Conservation (phyloP, 2,113 vertebrate genomes). For the Chrysemys picta region DNA sequence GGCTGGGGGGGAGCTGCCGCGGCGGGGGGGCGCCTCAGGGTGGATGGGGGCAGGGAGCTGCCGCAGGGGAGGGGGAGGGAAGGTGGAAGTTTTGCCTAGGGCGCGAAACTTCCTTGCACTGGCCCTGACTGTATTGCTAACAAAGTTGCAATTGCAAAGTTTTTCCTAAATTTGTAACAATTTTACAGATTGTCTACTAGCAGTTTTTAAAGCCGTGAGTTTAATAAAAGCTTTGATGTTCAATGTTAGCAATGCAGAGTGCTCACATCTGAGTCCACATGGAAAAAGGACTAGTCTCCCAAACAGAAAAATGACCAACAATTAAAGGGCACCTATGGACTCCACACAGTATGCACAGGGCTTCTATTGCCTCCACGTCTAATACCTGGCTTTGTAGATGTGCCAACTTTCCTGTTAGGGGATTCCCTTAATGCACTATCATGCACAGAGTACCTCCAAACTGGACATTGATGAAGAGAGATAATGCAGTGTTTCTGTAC, state of each 20-base stretch:
- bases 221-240: neutral
- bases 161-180: neutral
- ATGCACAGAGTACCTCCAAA: neutral
- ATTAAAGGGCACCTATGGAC: neutral
- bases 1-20: too few species aligned
- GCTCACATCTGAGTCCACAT: neutral
- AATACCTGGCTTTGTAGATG: neutral
- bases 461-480: neutral
- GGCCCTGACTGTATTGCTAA: neutral
- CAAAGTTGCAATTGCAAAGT: neutral
- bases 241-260: neutral
- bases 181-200: neutral
- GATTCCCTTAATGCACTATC: accelerated
- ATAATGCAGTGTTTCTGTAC: too few species aligned
- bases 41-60: too few species aligned
- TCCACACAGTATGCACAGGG: neutral
- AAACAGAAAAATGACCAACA: neutral
- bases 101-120: too few species aligned
- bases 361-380: neutral
- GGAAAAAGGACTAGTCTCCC: neutral
- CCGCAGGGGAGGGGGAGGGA: too few species aligned
- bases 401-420: neutral
- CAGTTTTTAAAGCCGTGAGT: neutral
- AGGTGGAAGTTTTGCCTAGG: too few species aligned
- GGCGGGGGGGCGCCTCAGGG: too few species aligned